Evolutionary conservation across 2,113 vertebrate species (phyloP).

Genomic region (Morone saxatilis): DNA sequence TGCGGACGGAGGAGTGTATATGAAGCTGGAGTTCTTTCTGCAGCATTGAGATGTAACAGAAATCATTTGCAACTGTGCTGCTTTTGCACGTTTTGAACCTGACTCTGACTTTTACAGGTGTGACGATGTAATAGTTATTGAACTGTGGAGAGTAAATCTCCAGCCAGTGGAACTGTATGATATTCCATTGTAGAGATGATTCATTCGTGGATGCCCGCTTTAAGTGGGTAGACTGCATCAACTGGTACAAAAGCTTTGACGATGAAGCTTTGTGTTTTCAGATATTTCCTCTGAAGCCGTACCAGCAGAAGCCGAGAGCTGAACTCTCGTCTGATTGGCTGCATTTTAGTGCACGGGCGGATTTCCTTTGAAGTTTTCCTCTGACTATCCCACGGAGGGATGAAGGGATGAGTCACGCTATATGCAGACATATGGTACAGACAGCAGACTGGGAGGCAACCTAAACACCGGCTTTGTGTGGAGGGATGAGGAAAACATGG

Average conservation of each 20-base stretch:
- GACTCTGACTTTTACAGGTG: neutral
- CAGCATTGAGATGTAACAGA: neutral
- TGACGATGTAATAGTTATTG: neutral
- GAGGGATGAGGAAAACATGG: neutral
- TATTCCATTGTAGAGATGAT: neutral
- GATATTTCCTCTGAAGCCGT: constrained; percentile 4
- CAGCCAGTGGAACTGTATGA: neutral
- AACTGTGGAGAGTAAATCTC: no score
- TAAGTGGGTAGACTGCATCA: neutral
- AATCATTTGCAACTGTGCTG: neutral
- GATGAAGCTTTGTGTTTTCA: neutral
- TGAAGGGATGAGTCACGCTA: constrained; percentile 55
- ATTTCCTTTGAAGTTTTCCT: constrained; percentile 45
- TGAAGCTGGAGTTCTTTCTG: neutral
- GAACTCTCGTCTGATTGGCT: constrained; percentile 1
- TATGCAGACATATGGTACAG: constrained; percentile 36
- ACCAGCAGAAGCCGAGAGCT: constrained; percentile 7
- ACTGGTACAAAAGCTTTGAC: neutral
- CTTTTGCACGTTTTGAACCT: neutral
- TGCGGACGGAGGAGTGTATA: neutral
- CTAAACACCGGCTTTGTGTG: neutral
- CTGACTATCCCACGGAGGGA: constrained; percentile 26
- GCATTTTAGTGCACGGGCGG: neutral
- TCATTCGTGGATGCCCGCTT: neutral
- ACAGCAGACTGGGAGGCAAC: constrained; percentile 35